These are phyloP conservation scores for Peromyscus aztecus DNA, from an alignment of 2,797 vertebrate species.

Conservation along the genomic window DNA sequence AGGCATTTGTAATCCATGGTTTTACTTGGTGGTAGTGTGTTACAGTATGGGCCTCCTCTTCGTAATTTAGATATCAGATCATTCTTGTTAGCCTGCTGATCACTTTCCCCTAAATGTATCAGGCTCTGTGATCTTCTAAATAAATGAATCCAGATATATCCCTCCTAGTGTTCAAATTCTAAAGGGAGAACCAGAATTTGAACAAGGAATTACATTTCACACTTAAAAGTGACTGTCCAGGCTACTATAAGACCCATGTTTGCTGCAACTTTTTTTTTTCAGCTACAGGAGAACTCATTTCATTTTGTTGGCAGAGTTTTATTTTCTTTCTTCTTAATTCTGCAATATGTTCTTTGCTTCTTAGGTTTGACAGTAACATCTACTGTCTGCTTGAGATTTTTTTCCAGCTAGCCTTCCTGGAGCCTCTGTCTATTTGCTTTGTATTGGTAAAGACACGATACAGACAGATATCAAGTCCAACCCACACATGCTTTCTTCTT, in stretches of 20 bases:
- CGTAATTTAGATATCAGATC: not conserved
- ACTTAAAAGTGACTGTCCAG: not conserved
- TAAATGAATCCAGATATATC: slow-evolving; percentile 9
- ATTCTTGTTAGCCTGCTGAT: not conserved
- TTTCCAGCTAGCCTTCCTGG: not conserved
- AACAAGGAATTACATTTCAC: slow-evolving; percentile 26
- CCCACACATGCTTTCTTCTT: not conserved
- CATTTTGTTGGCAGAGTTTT: slow-evolving; percentile 34
- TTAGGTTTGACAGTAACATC: not conserved
- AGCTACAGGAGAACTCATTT: slow-evolving; percentile 14
- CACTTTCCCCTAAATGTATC: not conserved
- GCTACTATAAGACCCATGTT: not conserved
- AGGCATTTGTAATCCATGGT: not conserved
- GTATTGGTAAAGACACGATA: not conserved
- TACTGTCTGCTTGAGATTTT: slow-evolving; percentile 8
- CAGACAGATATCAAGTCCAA: not conserved
- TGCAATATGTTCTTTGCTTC: slow-evolving; percentile 2
- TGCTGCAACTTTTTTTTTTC: slow-evolving; percentile 46
- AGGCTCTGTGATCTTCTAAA: slow-evolving; percentile 1
- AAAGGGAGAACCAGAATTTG: slow-evolving; percentile 32
- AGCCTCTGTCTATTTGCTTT: not conserved
- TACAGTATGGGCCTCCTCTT: not conserved
- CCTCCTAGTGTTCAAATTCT: not conserved
- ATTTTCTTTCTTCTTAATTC: slow-evolving; percentile 33
- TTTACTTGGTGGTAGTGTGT: not conserved